Percentiles rank a stretch among this genome's conserved stretches.
Evolutionary conservation across 2,113 vertebrate species (phyloP).

Genomic region (Aythya baeri): DNA sequence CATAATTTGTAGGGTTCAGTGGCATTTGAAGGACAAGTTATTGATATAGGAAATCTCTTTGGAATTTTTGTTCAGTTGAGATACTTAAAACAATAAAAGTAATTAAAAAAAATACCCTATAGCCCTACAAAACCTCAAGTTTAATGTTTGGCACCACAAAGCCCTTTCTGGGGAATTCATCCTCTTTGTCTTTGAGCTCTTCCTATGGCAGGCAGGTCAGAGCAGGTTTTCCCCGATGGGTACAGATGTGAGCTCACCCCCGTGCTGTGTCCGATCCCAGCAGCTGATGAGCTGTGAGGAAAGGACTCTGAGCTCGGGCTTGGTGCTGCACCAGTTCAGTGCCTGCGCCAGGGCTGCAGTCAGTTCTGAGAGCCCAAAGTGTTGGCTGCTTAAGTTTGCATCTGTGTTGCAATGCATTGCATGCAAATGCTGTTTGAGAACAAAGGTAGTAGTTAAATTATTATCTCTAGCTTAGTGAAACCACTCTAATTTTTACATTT

Average conservation of each 20-base stretch:
- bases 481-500: not conserved
- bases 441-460: not conserved
- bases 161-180: not conserved
- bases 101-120: not conserved
- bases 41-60: fast-evolving
- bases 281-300: not conserved
- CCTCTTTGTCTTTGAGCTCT: not conserved
- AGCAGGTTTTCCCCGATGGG: not conserved
- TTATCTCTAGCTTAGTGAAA: not conserved
- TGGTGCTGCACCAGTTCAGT: not conserved
- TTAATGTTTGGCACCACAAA: not conserved
- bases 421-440: not conserved
- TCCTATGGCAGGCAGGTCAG: not conserved
- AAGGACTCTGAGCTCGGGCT: fast-evolving
- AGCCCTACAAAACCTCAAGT: not conserved
- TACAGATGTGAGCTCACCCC: not conserved
- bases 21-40: not conserved
- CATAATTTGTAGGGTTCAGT: not conserved
- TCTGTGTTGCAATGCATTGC: not conserved
- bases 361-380: not conserved
- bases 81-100: not conserved
- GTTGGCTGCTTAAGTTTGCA: not conserved
- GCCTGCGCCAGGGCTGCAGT: not conserved
- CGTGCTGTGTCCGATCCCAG: not conserved
- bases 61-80: not conserved